phyloP scores from a whole-genome alignment of 1,140 invertebrate species.

The Mercenaria mercenaria region DNA sequence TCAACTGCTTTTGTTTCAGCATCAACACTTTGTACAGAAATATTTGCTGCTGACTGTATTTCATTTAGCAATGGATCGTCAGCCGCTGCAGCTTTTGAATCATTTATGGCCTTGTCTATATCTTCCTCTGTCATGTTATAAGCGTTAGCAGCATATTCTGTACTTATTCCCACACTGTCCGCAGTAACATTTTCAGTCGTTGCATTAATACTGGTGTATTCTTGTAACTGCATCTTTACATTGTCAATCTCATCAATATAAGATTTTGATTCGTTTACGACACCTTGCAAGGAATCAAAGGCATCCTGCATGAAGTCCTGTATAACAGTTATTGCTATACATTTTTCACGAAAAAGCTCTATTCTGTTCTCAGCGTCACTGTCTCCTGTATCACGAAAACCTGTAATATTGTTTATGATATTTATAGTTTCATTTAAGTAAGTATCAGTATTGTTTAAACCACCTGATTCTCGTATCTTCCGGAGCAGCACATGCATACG shows the following conservation, averaged over 20 bases:
- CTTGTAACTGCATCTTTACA: background rate
- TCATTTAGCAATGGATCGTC: conserved; percentile 10
- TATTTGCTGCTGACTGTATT: background rate
- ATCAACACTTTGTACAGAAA: background rate
- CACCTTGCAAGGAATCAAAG: background rate
- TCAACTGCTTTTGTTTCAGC: background rate
- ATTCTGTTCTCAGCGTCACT: background rate
- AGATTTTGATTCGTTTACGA: background rate
- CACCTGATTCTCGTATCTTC: background rate
- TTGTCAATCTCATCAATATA: background rate
- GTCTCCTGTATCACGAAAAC: background rate
- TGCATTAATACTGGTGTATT: background rate
- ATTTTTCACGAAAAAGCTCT: background rate
- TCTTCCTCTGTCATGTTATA: conserved; percentile 20
- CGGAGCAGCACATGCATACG: background rate
- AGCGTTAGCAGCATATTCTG: background rate
- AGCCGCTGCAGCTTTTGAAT: background rate
- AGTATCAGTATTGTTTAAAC: background rate
- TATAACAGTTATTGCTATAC: background rate
- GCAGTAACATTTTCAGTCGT: background rate
- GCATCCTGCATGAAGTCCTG: background rate
- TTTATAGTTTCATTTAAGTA: conserved; percentile 28
- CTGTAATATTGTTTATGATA: conserved; percentile 1
- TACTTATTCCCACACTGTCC: background rate
- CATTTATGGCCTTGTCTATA: background rate